Percentiles rank a stretch among this genome's conserved stretches.
Evolutionary conservation across 2,888 invertebrate genomes (phyloP).

Genomic region (Zele albiditarsus): DNA sequence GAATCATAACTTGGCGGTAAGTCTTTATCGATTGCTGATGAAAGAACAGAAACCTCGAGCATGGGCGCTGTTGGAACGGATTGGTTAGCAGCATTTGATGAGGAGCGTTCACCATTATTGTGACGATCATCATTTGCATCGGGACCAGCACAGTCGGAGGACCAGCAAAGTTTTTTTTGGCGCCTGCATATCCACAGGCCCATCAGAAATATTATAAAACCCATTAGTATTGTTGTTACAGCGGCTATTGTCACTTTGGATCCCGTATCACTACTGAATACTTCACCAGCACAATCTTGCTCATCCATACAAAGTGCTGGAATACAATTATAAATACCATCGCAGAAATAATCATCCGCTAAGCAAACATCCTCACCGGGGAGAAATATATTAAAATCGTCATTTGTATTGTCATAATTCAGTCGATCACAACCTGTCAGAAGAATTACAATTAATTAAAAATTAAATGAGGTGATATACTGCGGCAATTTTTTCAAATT

Average conservation of each 20-base stretch:
- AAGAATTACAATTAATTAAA: conserved; percentile 23
- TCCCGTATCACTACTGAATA: conserved; percentile 60
- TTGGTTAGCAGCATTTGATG: conserved; percentile 59
- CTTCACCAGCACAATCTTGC: conserved; percentile 63
- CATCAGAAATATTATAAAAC: conserved; percentile 73
- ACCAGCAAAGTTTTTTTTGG: conserved; percentile 74
- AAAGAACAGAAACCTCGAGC: conserved; percentile 66
- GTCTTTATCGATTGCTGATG: conserved; percentile 74
- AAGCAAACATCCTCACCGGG: conserved; percentile 68
- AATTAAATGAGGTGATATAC: background rate
- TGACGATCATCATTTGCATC: conserved; percentile 54
- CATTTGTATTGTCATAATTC: conserved; percentile 45
- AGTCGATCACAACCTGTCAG: conserved; percentile 57
- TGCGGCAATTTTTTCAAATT: background rate
- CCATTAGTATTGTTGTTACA: conserved; percentile 72
- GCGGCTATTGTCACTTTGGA: conserved; percentile 74
- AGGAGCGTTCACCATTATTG: conserved; percentile 54
- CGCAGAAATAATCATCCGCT: conserved; percentile 71
- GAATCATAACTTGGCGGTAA: conserved; percentile 76
- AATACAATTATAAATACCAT: conserved; percentile 73
- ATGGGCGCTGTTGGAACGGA: conserved; percentile 67
- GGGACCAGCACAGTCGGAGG: conserved; percentile 71
- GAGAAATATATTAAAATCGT: conserved; percentile 53
- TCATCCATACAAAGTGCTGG: conserved; percentile 73
- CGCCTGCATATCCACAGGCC: conserved; percentile 74